Conservation (phyloP, 2,797 vertebrate genomes). For the Phrynocephalus guinanensis region DNA sequence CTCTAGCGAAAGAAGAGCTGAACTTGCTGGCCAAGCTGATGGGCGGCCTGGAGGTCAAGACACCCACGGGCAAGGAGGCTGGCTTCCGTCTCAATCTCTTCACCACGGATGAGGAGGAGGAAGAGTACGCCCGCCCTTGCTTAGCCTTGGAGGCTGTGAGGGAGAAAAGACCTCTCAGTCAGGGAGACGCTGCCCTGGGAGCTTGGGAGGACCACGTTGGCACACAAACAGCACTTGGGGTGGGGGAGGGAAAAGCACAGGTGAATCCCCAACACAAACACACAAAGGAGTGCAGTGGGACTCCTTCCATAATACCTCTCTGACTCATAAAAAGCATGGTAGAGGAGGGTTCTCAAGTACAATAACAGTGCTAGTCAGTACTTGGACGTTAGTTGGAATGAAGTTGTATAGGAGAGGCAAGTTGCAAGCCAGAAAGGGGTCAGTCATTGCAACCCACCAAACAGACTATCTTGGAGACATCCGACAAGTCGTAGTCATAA, state of each 20-base stretch:
- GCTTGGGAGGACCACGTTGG: not conserved
- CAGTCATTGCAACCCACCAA: not conserved
- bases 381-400: not conserved
- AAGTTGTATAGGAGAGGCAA: not conserved
- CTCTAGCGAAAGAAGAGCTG: constrained; percentile 96
- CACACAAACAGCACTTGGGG: no score
- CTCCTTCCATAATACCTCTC: not conserved
- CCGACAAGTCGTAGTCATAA: not conserved
- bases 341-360: not conserved
- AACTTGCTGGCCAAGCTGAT: constrained; percentile 93
- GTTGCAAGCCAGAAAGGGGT: not conserved
- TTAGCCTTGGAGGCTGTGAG: constrained; percentile 10
- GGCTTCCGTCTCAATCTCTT: constrained; percentile 94
- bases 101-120: constrained; percentile 94
- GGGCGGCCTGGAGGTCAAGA: constrained; percentile 90
- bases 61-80: constrained; percentile 79
- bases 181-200: not conserved
- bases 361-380: not conserved
- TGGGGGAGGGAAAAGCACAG: not conserved
- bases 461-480: not conserved
- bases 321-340: not conserved
- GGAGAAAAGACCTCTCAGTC: not conserved
- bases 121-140: constrained; percentile 84
- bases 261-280: not conserved
- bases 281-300: not conserved